These are phyloP conservation scores for Pelecanoides urinatrix DNA, from an alignment of 2,113 vertebrate genomes.

Conservation along the genomic window DNA sequence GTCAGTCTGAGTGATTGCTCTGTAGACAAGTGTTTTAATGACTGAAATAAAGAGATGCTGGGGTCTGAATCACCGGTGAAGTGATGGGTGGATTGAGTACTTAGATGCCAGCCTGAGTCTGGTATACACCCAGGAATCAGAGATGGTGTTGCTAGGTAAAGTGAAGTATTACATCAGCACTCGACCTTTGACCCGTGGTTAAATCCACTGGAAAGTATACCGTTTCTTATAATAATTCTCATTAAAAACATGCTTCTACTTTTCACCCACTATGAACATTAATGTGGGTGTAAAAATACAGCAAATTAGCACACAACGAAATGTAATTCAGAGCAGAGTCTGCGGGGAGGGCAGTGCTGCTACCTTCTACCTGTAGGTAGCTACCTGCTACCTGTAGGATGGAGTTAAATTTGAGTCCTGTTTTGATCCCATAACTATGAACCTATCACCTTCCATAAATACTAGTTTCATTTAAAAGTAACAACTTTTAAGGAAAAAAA, in stretches of 20 bases:
- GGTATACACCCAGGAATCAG: not conserved
- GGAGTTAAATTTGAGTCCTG: not conserved
- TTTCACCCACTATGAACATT: not conserved
- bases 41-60: constrained; percentile 9
- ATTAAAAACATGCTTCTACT: not conserved
- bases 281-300: not conserved
- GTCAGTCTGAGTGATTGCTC: constrained; percentile 33
- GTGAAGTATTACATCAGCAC: not conserved
- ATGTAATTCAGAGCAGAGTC: not conserved
- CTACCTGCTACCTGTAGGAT: not conserved
- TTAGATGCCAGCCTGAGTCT: not conserved
- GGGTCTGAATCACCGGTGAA: not conserved
- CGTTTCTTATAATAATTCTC: not conserved
- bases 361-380: not conserved
- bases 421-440: not conserved
- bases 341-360: not conserved
- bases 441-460: not conserved
- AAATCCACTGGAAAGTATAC: not conserved
- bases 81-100: not conserved
- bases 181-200: not conserved
- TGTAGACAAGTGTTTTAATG: not conserved
- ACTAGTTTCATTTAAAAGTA: not conserved
- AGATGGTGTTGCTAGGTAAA: not conserved
- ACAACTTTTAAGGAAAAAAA: not conserved
- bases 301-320: not conserved